phyloP scores from a whole-genome alignment of 1,140 invertebrate species.

The Probaryconus sp. region DNA sequence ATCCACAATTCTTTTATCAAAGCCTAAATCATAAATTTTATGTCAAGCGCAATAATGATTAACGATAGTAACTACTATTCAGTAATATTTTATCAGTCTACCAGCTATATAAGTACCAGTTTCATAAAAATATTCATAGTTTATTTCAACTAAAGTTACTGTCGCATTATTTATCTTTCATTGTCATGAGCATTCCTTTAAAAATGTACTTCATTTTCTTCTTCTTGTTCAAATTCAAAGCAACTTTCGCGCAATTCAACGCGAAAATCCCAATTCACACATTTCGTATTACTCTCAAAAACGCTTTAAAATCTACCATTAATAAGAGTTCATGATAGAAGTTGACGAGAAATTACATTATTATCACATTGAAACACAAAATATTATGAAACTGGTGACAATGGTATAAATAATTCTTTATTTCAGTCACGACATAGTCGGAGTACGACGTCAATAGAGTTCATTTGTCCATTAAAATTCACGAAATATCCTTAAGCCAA shows the following conservation, averaged over 20 bases:
- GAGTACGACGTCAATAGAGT: constrained; percentile 64
- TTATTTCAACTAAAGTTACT: constrained; percentile 50
- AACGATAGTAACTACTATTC: constrained; percentile 57
- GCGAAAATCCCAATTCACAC: constrained; percentile 13
- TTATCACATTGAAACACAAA: constrained; percentile 16
- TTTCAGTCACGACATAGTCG: constrained; percentile 62
- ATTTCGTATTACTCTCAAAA: constrained; percentile 14
- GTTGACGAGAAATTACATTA: constrained; percentile 26
- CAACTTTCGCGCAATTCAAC: constrained; percentile 30
- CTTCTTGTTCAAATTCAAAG: constrained; percentile 23
- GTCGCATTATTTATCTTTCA: constrained; percentile 35
- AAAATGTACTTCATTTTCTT: constrained; percentile 9
- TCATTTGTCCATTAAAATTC: constrained; percentile 45
- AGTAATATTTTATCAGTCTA: constrained; percentile 61
- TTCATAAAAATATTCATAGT: constrained; percentile 58
- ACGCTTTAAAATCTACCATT: constrained; percentile 15
- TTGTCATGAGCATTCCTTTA: constrained; percentile 41
- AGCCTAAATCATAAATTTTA: constrained; percentile 44
- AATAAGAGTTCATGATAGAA: neutral
- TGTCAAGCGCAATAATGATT: constrained; percentile 52
- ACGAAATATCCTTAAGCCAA: no score
- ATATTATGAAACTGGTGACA: constrained; percentile 58
- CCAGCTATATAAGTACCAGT: constrained; percentile 62
- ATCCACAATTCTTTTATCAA: constrained; percentile 19
- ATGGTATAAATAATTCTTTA: constrained; percentile 61